Evolutionary conservation across 2,797 vertebrate species (phyloP).

Genomic region (Gymnocypris eckloni): DNA sequence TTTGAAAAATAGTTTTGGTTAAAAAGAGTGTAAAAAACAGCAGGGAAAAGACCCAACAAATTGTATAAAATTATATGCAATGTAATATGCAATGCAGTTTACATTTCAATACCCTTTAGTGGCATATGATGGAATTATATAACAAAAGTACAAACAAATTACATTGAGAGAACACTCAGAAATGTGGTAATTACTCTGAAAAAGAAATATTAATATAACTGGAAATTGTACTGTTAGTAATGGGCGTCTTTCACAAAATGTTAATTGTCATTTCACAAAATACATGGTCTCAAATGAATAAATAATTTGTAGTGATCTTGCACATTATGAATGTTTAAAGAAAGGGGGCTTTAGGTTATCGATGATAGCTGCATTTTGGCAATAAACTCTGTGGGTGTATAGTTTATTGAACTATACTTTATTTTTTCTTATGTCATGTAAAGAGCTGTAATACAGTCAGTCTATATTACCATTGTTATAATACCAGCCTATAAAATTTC

Average conservation of each 20-base stretch:
- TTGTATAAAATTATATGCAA: constrained; percentile 34
- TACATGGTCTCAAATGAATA: constrained; percentile 11
- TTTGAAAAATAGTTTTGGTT: constrained; percentile 47
- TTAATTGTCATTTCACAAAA: constrained; percentile 21
- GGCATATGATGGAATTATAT: background rate
- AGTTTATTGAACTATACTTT: background rate
- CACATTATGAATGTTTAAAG: background rate
- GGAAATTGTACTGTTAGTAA: constrained; percentile 1
- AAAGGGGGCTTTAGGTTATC: constrained; percentile 5
- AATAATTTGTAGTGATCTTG: constrained; percentile 10
- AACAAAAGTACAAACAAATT: background rate
- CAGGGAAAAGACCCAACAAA: background rate
- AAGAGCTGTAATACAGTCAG: background rate
- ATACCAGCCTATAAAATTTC: background rate
- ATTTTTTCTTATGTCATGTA: background rate
- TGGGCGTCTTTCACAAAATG: background rate
- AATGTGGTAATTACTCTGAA: background rate
- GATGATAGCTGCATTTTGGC: background rate
- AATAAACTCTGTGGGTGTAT: background rate
- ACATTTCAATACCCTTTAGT: constrained; percentile 27
- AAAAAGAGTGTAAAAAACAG: constrained; percentile 42
- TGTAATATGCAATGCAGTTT: constrained; percentile 24
- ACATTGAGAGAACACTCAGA: background rate
- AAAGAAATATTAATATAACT: background rate
- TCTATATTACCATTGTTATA: background rate